Evolutionary conservation across 2,797 vertebrate genomes (phyloP), one percentile per base, ranked within the genome.

Genomic region (Oryzias sinensis): DNA sequence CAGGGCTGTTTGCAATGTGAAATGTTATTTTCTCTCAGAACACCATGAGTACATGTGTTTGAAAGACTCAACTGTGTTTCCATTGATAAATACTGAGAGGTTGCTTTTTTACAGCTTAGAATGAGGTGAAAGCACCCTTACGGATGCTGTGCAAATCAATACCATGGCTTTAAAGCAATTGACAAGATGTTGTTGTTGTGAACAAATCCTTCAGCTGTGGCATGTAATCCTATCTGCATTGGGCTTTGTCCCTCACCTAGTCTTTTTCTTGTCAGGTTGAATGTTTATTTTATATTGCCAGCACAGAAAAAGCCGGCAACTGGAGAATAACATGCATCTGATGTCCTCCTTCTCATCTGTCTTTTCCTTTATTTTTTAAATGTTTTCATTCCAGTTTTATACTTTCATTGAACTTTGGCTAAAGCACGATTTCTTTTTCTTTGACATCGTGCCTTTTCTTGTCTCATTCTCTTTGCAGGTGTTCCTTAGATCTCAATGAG

Each of bases 111-210:
- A 73, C 49, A 74, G 60, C 60, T 62, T 65, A 66, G 76, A 85
- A 75, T 78, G 52, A 78, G 69, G 64, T 66, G 65, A 76, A 56
- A 18, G 44, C 49, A 4, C 64, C 72, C 48, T 64, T 54, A 27
- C 53, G 60, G 73, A 65, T 49, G 68, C 65, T 63, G 62, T 66
- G 69, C 74, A 74, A 84, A 81, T 83, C 79, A 83, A 79, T 84
- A 79, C 68, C 43, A 60, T 42, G 68, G 80, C 83, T 86, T 84
- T 74, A 84, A 76, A 80, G 80, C 56, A 49, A 85, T 78, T 81
- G 82, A 87, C 78, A 77, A 58, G 79, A 83, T 84, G 72, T 84
- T 86, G 82, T 84, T 86, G 82, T 82, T 79, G 63, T 65, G 59
- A 72, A 76, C 69, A 81, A 77, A 88, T 83, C 85, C 71, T 57